A percentile compares a stretch with the other conserved stretches of the same genome.
Evolutionary conservation across 2,797 vertebrate genomes (phyloP).

Genomic region (Protonibea diacanthus): DNA sequence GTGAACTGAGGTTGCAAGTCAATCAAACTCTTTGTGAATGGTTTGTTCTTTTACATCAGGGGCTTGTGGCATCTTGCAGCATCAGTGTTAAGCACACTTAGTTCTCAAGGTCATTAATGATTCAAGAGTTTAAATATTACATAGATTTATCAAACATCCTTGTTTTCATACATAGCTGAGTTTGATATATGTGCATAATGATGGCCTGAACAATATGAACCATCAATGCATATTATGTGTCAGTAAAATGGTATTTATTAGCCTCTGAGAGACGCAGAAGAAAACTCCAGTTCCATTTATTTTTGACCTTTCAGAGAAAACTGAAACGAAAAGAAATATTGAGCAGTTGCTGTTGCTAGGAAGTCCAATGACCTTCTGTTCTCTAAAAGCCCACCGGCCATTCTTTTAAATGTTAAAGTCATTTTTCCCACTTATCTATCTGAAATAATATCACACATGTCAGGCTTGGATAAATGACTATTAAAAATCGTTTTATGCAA

Average conservation of each 20-base stretch:
- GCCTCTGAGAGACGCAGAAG: background rate
- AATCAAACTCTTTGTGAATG: conserved; percentile 39
- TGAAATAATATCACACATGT: background rate
- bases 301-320: conserved; percentile 43
- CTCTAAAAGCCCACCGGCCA: background rate
- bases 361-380: conserved; percentile 12
- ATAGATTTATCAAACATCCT: conserved; percentile 62
- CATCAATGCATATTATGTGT: background rate
- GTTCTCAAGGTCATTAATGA: conserved; percentile 71
- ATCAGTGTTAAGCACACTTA: conserved; percentile 55
- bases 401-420: conserved; percentile 14
- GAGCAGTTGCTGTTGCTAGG: conserved; percentile 7
- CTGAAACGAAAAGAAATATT: background rate
- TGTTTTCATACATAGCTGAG: conserved; percentile 34
- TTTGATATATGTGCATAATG: conserved; percentile 37
- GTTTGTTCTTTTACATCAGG: conserved; percentile 39
- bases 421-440: background rate
- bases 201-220: background rate
- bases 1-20: conserved; percentile 14
- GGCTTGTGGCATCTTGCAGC: conserved; percentile 39
- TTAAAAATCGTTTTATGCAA: background rate
- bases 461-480: background rate
- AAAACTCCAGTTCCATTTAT: background rate
- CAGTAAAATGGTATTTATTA: background rate
- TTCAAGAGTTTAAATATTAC: conserved; percentile 68